Base-by-base conservation (phyloP, 2,113 vertebrate species). In the Thunnus maccoyii region DNA sequence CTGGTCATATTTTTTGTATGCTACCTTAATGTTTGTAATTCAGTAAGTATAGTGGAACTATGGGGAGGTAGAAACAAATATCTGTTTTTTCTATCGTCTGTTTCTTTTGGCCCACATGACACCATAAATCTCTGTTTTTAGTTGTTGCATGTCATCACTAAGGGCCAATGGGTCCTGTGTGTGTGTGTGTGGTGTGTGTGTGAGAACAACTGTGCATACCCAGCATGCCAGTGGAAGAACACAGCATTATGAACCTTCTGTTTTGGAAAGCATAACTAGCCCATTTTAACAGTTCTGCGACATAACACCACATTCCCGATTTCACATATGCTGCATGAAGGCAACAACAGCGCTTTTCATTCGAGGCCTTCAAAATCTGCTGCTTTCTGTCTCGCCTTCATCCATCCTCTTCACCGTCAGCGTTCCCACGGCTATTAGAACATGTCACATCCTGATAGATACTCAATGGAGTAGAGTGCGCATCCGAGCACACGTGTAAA, bases 401-500 rank as follows among this genome's bases (percentile, higher is more conserved):
- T 89, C 86, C 22, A 11, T 91, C 87, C 76, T 72, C 66, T 58
- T 66, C 78, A 16, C 80, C 13, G 56, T 86, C 88, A 70, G 77
- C 75, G 65, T 90, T 90, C 80, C 85, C 88, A 83, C 73, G 11
- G 78, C 87, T 58, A 79, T 90, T 87, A 89, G 52, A 84, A 64
- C 64, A 71, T 68, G 89, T 79, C 84, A 62, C 79, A 36, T 86
- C 75, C 84, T 81, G 86, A 86, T 74, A 86, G 83, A 88, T 84
- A 72, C 78, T 82, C 80, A 80, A 57, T 85, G 85, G 81, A 80
- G 78, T 80, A 70, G 55, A 22, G 51, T 75, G 76, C 51, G 52
- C 83, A 58, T 57, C 63, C 44, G 60, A 66, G 41, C 62, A 63
- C 30, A 32, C 69, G 36, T 70, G 89, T 85, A 88, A 86, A 88